phyloP scores from a whole-genome alignment of 2,113 vertebrate genomes.

The Dasyurus viverrinus region DNA sequence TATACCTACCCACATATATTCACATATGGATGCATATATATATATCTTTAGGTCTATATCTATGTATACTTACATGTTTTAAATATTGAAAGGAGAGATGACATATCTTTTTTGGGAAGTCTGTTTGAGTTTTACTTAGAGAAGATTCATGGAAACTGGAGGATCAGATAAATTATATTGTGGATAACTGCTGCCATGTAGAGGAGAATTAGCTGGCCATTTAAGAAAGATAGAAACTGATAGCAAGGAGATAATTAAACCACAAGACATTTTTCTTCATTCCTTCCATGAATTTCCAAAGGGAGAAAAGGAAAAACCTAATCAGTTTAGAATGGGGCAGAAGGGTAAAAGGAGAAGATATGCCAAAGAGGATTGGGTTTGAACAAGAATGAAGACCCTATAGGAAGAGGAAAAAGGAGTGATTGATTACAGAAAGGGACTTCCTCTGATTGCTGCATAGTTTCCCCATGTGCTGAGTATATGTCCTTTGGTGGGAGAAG shows the following conservation, averaged over 20 bases:
- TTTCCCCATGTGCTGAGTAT: background rate
- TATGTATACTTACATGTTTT: background rate
- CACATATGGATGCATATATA: background rate
- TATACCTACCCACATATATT: background rate
- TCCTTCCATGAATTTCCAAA: background rate
- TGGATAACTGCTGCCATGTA: background rate
- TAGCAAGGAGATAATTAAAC: background rate
- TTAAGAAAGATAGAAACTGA: background rate
- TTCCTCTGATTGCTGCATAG: background rate
- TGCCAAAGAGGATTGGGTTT: background rate
- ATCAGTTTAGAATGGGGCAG: background rate
- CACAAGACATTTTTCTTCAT: background rate
- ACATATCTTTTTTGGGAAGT: background rate
- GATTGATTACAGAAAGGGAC: background rate
- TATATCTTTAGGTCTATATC: background rate
- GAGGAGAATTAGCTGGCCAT: background rate
- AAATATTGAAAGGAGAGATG: background rate
- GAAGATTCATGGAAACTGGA: background rate
- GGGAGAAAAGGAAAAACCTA: background rate
- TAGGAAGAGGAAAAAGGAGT: background rate
- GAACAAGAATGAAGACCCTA: background rate
- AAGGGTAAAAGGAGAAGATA: background rate
- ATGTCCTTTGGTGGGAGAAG: background rate
- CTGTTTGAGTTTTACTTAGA: background rate
- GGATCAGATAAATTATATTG: background rate